Evolutionary conservation across 2,113 vertebrate species (phyloP).

Genomic region (Sceloporus tristichus): DNA sequence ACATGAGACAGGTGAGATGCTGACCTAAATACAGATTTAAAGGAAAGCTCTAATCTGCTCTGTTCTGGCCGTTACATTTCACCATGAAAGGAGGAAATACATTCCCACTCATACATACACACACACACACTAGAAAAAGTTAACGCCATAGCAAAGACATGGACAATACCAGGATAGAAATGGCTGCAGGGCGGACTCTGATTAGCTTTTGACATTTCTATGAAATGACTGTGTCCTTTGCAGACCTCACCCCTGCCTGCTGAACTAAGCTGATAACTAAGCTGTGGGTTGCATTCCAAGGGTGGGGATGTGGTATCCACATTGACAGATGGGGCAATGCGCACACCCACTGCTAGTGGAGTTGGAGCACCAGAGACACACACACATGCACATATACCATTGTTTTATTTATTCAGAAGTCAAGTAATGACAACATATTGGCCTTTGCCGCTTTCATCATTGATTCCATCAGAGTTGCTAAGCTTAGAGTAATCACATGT

Average conservation of each 20-base stretch:
- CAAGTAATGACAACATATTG: constrained; percentile 17
- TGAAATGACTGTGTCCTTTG: background rate
- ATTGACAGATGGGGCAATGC: constrained; percentile 18
- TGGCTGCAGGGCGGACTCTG: background rate
- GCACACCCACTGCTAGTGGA: background rate
- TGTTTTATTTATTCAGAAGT: constrained; percentile 14
- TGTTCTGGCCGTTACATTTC: background rate
- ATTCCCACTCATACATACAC: background rate
- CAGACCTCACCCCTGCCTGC: background rate
- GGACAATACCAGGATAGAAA: background rate
- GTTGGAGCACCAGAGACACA: background rate
- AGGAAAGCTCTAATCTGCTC: background rate
- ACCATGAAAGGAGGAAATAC: background rate
- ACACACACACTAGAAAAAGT: background rate
- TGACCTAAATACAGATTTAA: background rate
- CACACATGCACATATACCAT: background rate
- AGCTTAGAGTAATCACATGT: constrained; percentile 50
- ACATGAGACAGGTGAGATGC: background rate
- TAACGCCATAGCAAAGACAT: background rate
- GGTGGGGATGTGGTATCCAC: background rate
- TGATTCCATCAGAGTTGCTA: constrained; percentile 17
- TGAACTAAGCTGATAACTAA: constrained; percentile 9
- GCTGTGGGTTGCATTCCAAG: background rate
- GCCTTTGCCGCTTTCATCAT: constrained; percentile 23
- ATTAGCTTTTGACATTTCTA: background rate